Evolutionary conservation across 2,113 vertebrate species (phyloP).

Genomic region (Percopsis transmontana): DNA sequence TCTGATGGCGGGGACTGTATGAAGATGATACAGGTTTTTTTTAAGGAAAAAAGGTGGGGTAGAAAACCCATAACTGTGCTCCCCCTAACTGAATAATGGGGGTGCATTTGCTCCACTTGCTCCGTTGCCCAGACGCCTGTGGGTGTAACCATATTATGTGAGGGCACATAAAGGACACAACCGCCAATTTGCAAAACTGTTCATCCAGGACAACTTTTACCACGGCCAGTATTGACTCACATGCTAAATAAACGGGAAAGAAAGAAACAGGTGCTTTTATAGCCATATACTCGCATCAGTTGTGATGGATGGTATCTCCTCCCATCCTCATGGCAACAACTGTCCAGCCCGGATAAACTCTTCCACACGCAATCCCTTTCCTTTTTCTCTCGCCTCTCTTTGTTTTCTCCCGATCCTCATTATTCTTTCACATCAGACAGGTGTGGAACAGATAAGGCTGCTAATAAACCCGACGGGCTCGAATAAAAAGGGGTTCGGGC

Average conservation of each 20-base stretch:
- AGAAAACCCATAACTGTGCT: no score
- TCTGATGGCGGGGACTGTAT: no score
- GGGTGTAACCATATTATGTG: background rate
- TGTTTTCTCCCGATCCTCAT: constrained; percentile 38
- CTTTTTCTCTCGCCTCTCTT: constrained; percentile 32
- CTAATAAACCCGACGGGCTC: constrained; percentile 13
- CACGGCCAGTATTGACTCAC: background rate
- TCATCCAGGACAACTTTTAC: background rate
- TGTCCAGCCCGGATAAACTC: constrained; percentile 65
- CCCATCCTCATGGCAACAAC: constrained; percentile 70
- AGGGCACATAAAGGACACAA: no score
- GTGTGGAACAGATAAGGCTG: constrained; percentile 26
- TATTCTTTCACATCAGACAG: constrained; percentile 28
- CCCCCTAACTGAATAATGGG: no score
- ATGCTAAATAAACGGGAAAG: background rate
- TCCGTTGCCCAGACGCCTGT: no score
- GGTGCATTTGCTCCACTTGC: no score
- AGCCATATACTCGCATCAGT: background rate
- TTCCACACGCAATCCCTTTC: constrained; percentile 40
- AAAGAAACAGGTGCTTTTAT: background rate
- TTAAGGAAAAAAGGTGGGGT: no score
- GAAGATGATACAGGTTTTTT: no score
- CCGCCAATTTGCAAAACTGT: background rate
- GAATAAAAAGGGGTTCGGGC: constrained; percentile 24
- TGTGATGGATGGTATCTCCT: constrained; percentile 17